Evolutionary conservation across 2,888 invertebrate genomes (phyloP), one percentile per base, ranked within the genome.

Genomic region (Ormyrus nitidulus): DNA sequence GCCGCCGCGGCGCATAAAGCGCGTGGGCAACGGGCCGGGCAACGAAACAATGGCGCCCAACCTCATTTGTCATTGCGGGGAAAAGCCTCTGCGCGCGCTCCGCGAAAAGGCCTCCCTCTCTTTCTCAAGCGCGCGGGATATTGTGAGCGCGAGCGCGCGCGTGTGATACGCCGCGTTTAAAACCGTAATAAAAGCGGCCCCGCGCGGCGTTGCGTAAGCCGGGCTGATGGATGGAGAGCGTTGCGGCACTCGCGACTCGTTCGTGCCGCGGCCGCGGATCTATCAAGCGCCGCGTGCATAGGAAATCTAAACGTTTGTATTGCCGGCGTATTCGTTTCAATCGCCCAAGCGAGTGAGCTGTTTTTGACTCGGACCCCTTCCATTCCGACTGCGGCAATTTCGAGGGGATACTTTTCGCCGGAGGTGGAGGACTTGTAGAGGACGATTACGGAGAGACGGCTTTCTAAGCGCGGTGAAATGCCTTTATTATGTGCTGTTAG

Each of bases 291-390:
- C 19, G 53, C n/a, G 6, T 19, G 58, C 7, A 11, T 11, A 51
- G 51, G 19, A 73, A 70, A 80, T 80, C 64, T 73, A 73, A 80
- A 80, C 77, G 77, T 77, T 19, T 19, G 1, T 77, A 77, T 80
- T 68, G 73, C 77, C 19, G 77, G 58, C 69, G 61, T 76, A 72
- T 7, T 19, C 19, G 19, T 58, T 53, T 66, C 69, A 65, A 66
- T 70, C 11, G 10, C 5, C 10, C 10, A 34, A 0, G 51, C 3
- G 4, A 13, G 19, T 11, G 59, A 49, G 19, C 10, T 11, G 10
- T 0, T 61, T 61, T 61, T 61, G 19, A 19, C 19, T 19, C 19
- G 19, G 19, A 19, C 19, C 19, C 19, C 19, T 19, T 19, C 19
- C 19, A 19, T 2, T 1, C 1, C 19, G 19, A 19, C 19, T 2